Evolutionary conservation across 2,888 invertebrate genomes (phyloP), one percentile per base, ranked within the genome.

Genomic region (Anthrax anthrax): DNA sequence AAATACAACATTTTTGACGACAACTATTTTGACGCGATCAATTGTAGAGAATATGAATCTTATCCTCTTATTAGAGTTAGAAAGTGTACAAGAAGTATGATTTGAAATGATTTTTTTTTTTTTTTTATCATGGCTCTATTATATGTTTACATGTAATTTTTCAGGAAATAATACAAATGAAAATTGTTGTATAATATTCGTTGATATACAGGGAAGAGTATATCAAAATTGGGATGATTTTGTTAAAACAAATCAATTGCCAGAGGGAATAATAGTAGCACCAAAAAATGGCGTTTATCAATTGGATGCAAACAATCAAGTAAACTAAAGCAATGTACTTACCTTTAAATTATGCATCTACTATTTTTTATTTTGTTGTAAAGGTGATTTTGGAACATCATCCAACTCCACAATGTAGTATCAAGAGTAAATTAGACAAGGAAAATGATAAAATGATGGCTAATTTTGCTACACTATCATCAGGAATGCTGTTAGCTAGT

Each of bases 181-280:
- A n/a, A 18, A 56, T 19, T 64, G 64, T 39, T 67, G 67, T 45
- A 64, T 64, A 60, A 45, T 68, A 51, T 60, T 58, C 56, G 50
- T 66, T 51, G 62, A 70, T 59, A 57, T 65, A 57, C 52, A 55
- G 3, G 64, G 63, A 2, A 63, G 73, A 5, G 69, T 70, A 2
- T 74, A 74, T 55, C 52, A 62, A 49, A 64, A 63, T 47, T 74
- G 74, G 74, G 47, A 52, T 0, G 57, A 63, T 12, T 74, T 67
- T 56, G 51, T 70, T 29, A 46, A 54, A 2, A 58, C 63, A 13
- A 74, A 74, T 57, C 63, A 65, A 45, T 58, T 72, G 27, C 66
- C 68, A 0, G 53, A 62, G 44, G 70, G 72, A 23, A 54, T 62
- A 14, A 67, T 74, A 64, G 58, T 71, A 40, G 60, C 70, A 1